Conservation (phyloP, 2,797 vertebrate genomes). For the Anguilla obscura region DNA sequence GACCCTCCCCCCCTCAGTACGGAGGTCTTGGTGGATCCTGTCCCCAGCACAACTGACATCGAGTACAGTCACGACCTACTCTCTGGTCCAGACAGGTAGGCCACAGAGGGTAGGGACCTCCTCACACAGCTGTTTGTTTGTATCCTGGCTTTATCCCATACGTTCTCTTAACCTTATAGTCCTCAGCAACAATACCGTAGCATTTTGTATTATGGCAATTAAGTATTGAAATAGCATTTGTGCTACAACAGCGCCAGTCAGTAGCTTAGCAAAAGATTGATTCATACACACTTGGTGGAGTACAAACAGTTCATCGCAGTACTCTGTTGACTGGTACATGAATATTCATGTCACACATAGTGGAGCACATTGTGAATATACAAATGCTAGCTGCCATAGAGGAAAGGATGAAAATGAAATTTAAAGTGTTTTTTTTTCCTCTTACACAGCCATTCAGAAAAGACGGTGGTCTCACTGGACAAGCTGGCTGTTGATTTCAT, state of each 20-base stretch:
- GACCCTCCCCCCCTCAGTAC: conserved; percentile 51
- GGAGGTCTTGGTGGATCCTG: conserved; percentile 49
- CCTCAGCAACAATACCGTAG: not conserved
- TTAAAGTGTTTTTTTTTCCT: conserved; percentile 29
- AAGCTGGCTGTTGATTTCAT: conserved; percentile 57
- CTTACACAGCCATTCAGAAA: conserved; percentile 48
- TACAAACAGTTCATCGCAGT: not conserved
- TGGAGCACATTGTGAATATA: not conserved
- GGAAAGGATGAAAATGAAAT: not conserved
- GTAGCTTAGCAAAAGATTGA: not conserved
- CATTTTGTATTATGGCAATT: not conserved
- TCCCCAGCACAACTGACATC: conserved; percentile 56
- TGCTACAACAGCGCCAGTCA: not conserved
- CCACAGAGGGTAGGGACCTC: not conserved
- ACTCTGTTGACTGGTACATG: not conserved
- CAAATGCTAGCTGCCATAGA: not conserved
- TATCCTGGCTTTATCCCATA: not conserved
- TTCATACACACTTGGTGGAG: not conserved
- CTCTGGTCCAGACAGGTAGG: conserved; percentile 57
- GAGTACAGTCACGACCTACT: conserved; percentile 64
- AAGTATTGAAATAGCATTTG: not conserved
- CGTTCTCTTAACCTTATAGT: not conserved
- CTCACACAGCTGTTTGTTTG: not conserved
- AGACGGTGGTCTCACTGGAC: conserved; percentile 49
- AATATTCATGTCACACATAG: not conserved